These are phyloP conservation scores for Orientallactaga sibirica DNA, from an alignment of 2,797 vertebrate genomes.

Conservation along the genomic window DNA sequence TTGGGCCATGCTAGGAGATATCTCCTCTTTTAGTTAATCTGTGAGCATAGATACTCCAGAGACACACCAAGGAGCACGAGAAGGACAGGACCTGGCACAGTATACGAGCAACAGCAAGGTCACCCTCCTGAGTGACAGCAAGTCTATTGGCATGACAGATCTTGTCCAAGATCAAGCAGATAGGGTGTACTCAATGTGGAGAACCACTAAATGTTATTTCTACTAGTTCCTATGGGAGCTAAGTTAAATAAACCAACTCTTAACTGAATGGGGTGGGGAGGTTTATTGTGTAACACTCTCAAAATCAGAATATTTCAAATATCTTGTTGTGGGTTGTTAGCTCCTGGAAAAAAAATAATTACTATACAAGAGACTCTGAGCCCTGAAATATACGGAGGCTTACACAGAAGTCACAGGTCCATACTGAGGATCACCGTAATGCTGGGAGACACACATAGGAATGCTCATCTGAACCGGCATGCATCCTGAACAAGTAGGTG, in stretches of 20 bases:
- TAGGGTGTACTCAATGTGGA: not conserved
- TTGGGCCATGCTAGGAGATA: not conserved
- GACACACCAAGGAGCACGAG: not conserved
- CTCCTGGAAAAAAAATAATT: not conserved
- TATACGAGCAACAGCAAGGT: not conserved
- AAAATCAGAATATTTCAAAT: slow-evolving; percentile 31
- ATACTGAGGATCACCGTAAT: not conserved
- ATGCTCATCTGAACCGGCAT: not conserved
- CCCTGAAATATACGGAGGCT: not conserved
- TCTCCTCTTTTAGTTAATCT: not conserved
- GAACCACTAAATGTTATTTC: not conserved
- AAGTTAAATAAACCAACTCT: slow-evolving; percentile 41
- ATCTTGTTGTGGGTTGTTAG: slow-evolving; percentile 13
- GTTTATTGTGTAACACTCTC: not conserved
- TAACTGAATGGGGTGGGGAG: not conserved
- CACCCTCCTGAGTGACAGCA: not conserved
- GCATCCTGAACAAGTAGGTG: not conserved
- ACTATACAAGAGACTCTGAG: not conserved
- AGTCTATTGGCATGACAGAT: not conserved
- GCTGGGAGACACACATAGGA: not conserved
- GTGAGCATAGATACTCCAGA: not conserved
- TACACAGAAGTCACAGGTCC: not conserved
- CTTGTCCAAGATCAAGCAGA: not conserved
- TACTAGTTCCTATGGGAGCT: not conserved
- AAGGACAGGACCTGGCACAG: not conserved